phyloP scores from a whole-genome alignment of 2,797 vertebrate species.

The Xenentodon cancila region DNA sequence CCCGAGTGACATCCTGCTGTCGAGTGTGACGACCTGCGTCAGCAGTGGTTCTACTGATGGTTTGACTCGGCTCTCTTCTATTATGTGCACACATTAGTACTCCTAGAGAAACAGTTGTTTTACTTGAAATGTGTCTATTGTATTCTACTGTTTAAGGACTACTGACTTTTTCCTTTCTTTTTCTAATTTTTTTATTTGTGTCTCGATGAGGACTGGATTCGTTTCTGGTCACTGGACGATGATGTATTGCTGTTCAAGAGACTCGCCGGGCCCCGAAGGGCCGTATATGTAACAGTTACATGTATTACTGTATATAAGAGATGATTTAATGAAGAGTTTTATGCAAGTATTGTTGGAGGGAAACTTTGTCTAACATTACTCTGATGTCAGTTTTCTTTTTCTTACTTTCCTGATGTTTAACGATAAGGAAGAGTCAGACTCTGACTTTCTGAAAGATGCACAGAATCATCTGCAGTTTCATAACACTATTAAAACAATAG shows the following conservation, averaged over 20 bases:
- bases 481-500: no score
- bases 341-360: conserved; percentile 68
- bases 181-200: conserved; percentile 34
- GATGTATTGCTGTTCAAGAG: conserved; percentile 40
- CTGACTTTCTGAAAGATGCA: conserved; percentile 25
- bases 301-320: conserved; percentile 74
- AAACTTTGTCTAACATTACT: conserved; percentile 39
- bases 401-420: conserved; percentile 35
- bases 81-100: conserved; percentile 55
- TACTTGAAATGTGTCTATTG: conserved; percentile 72
- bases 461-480: conserved; percentile 26
- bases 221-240: conserved; percentile 30
- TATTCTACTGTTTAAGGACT: conserved; percentile 67
- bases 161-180: conserved; percentile 24
- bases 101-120: conserved; percentile 60
- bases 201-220: conserved; percentile 34
- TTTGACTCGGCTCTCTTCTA: conserved; percentile 49
- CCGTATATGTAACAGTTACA: conserved; percentile 40
- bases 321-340: conserved; percentile 75
- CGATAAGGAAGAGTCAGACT: conserved; percentile 21
- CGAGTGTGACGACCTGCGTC: conserved; percentile 5
- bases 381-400: conserved; percentile 35
- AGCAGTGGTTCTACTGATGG: conserved; percentile 18
- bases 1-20: conserved; percentile 4
- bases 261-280: conserved; percentile 37